Base-by-base conservation (phyloP, 1,140 invertebrate genomes). In the Drosophila pallidifrons region DNA sequence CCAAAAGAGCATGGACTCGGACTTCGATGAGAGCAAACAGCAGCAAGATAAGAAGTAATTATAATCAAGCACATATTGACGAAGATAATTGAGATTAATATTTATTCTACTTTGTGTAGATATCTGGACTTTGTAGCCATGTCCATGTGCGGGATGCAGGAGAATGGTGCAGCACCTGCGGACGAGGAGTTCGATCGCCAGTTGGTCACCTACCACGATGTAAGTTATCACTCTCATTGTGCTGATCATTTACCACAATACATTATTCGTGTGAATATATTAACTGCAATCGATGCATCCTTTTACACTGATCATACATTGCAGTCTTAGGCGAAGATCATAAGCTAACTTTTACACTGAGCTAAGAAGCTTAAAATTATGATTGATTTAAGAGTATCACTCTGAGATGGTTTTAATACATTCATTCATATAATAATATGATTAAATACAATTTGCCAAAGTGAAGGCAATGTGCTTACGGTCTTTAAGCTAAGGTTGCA, bases 61-160 rank as follows among this genome's bases (percentile, higher is more conserved):
- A 94, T 93, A 95, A 79, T 77, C 81, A 15, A 10, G 7, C 7
- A 5, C 1, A 6, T 38, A 13, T 32, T 4, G 6, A 0, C 16
- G 16, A 6, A 1, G 1, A 25, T n/a, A 11, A 8, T 11, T 0
- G n/a, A 6, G 13, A 15, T 45, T 30, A 8, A 43, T 32, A 1
- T 1, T 0, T 8, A 1, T 32, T 47, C 5, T 25, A 30, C 65
- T 72, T 72, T 71, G 2, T 61, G 0, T 73, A 94, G 93, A 51
- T 93, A 93, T 74, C 93, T 94, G 73, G 92, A 94, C 65, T 96
- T 96, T 67, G 93, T 96, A 51, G 94, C 94, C 35, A 92, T 98
- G 79, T 98, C 97, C 1, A 92, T 98, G 11, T 98, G 97, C 92
- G 97, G 97, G n/a, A 95, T 95, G 46, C 91, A 96, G 11, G 94